A percentile compares a stretch with the other conserved stretches of the same genome.
Conservation (phyloP, 1,140 invertebrate genomes). For the Drosophila melanogaster region Release_6_plus_ISO1_MT NC_004354.4:3132001-3132500, state of each 20-base stretch:
- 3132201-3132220: slow-evolving; percentile 12
- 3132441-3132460: slow-evolving; percentile 1
- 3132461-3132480: too few relatives aligned
- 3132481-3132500: slow-evolving; percentile 41
- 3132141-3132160: slow-evolving; percentile 38
- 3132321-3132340: slow-evolving; percentile 20
- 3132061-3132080: slow-evolving; percentile 88
- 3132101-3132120: slow-evolving; percentile 68
- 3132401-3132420: slow-evolving; percentile 82
- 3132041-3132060: slow-evolving; percentile 91
- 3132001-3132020: slow-evolving; percentile 85
- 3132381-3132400: slow-evolving; percentile 79
- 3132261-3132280: slow-evolving; percentile 82
- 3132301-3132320: slow-evolving; percentile 53
- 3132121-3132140: slow-evolving; percentile 43
- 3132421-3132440: slow-evolving; percentile 50
- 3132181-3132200: slow-evolving; percentile 2
- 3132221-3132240: slow-evolving; percentile 6
- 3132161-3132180: slow-evolving; percentile 11
- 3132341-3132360: slow-evolving; percentile 83
- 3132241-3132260: slow-evolving; percentile 77
- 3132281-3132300: slow-evolving; percentile 81
- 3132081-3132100: slow-evolving; percentile 58
- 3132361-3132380: slow-evolving; percentile 83
- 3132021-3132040: slow-evolving; percentile 87